Base-by-base conservation (phyloP, 2,113 vertebrate genomes). In the Corythaeola cristata region DNA sequence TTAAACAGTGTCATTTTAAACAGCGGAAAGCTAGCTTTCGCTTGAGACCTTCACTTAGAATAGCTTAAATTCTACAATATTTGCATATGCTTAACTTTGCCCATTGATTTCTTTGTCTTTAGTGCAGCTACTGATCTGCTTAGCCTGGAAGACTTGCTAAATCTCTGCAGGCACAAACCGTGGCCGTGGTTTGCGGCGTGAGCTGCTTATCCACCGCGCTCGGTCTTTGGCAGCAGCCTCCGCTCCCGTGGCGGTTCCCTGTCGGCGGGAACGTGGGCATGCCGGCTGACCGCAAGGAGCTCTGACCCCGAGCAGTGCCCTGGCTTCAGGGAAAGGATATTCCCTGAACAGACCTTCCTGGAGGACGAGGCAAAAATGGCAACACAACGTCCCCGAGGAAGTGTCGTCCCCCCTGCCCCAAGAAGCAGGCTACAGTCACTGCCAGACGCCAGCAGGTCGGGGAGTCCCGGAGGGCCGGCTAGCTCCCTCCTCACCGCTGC, bases 251-350 rank as follows among this genome's bases (percentile, higher is more conserved):
- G 49, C 56, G 9, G 3, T 24, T 24, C 45, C 5, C 13, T 35
- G 0, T 3, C 5, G 16, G 9, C 6, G 8, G 41, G 11, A 12
- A 24, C 6, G 14, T 6, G 15, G 35, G 49, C 21, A 14, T 6
- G 37, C 15, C 15, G 7, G 23, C 1, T 3, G 23, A 2, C 15
- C 5, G 2, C 77, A 14, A 1, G 8, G 8, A 21, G 41, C 26
- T 5, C 33, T 1, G 20, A 20, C 30, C 18, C 32, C 68, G 3
- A 3, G 26, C 18, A 30, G 19, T 3, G 11, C 44, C 60, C 16
- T 0, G 28, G 15, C 45, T n/a, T 7, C 59, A 3, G 23, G 37
- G 10, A 15, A 6, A 18, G 33, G 56, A 12, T 37, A 11, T 15
- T 47, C 47, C 60, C 55, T 5, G 16, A 24, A 24, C 32, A 9